These are phyloP conservation scores for Steinernema feltiae DNA, from an alignment of 1,140 invertebrate species.

Conservation along the genomic window DNA sequence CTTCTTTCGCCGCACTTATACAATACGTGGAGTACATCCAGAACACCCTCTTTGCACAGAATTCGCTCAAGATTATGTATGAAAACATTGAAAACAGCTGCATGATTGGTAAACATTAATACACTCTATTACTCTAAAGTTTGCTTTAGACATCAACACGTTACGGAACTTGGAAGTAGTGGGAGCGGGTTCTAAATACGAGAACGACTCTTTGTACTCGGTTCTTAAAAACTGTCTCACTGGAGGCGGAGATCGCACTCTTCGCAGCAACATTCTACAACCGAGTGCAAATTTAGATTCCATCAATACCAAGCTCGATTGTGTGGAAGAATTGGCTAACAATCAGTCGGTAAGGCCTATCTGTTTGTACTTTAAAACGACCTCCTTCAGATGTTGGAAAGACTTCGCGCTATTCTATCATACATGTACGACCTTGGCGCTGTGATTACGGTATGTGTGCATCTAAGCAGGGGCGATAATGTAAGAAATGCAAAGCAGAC, in stretches of 20 bases:
- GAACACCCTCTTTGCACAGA: slow-evolving; percentile 70
- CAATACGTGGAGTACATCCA: slow-evolving; percentile 72
- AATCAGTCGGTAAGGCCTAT: not conserved
- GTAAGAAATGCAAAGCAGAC: slow-evolving; percentile 20
- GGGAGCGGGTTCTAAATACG: slow-evolving; percentile 62
- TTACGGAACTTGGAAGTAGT: slow-evolving; percentile 62
- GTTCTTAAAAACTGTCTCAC: slow-evolving; percentile 75
- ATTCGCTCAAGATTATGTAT: slow-evolving; percentile 75
- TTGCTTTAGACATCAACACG: slow-evolving; percentile 61
- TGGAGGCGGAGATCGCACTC: slow-evolving; percentile 68
- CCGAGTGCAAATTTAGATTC: slow-evolving; percentile 14
- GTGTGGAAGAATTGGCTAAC: not conserved
- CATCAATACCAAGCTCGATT: slow-evolving; percentile 20
- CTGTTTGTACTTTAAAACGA: not conserved
- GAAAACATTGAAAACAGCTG: slow-evolving; percentile 75
- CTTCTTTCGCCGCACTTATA: slow-evolving; percentile 72
- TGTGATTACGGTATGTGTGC: slow-evolving; percentile 27
- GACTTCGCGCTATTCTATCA: slow-evolving; percentile 10
- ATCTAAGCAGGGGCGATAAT: slow-evolving; percentile 15
- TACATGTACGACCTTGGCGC: slow-evolving; percentile 21
- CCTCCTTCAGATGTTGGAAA: slow-evolving; percentile 21
- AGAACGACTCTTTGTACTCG: slow-evolving; percentile 64
- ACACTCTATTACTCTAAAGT: not conserved
- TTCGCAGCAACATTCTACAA: slow-evolving; percentile 64
- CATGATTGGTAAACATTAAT: slow-evolving; percentile 70